A percentile compares a stretch with the other conserved stretches of the same genome.
Evolutionary conservation across 2,888 invertebrate genomes (phyloP).

Genomic region (Lamproptera curius): DNA sequence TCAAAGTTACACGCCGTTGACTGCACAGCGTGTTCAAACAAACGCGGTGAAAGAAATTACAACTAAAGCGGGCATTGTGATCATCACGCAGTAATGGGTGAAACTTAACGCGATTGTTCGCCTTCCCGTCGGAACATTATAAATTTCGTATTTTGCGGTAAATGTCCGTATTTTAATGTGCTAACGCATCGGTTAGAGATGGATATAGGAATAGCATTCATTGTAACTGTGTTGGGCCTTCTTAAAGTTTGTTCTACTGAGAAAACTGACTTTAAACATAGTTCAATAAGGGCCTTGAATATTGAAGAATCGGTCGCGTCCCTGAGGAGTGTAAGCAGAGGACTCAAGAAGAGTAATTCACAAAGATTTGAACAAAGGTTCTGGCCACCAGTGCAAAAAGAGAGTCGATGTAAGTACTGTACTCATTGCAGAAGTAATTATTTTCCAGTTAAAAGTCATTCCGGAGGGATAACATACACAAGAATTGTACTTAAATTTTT

Average conservation of each 20-base stretch:
- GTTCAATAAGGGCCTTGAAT: not conserved
- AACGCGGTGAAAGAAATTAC: slow-evolving; percentile 40
- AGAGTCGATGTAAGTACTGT: slow-evolving; percentile 63
- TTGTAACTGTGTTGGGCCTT: slow-evolving; percentile 24
- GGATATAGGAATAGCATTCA: slow-evolving; percentile 26
- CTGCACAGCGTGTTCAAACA: slow-evolving; percentile 33
- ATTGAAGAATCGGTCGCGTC: not conserved
- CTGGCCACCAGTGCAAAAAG: slow-evolving; percentile 58
- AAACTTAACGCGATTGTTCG: slow-evolving; percentile 48
- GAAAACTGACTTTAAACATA: slow-evolving; percentile 25
- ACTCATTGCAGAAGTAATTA: too few species aligned
- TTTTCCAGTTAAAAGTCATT: too few species aligned
- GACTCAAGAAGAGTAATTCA: slow-evolving; percentile 28
- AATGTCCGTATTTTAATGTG: slow-evolving; percentile 24
- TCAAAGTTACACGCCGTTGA: slow-evolving; percentile 36
- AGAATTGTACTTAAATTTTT: too few species aligned
- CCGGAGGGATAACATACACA: too few species aligned
- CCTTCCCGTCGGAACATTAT: slow-evolving; percentile 42
- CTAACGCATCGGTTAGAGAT: not conserved
- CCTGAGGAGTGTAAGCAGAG: slow-evolving; percentile 10
- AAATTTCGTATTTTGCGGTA: slow-evolving; percentile 33
- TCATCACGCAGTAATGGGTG: slow-evolving; percentile 39
- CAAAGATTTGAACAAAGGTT: slow-evolving; percentile 39
- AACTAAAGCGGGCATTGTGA: slow-evolving; percentile 45
- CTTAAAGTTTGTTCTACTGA: slow-evolving; percentile 36